Evolutionary conservation across 2,797 vertebrate genomes (phyloP).

Genomic region (Tolypeutes matacus): DNA sequence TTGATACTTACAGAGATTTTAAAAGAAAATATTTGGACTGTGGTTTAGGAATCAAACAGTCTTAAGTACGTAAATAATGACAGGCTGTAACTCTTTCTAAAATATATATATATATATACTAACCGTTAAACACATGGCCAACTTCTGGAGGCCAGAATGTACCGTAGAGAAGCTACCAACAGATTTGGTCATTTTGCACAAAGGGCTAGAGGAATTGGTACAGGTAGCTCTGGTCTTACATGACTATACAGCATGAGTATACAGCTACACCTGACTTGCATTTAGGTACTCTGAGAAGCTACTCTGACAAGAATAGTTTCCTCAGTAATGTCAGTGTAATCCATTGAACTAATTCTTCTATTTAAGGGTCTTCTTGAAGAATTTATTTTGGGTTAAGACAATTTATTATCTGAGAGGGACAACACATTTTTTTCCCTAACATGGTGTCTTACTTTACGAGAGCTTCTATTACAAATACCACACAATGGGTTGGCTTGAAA

Average conservation of each 20-base stretch:
- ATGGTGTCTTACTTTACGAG: too few relatives aligned
- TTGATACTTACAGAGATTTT: conserved; percentile 88
- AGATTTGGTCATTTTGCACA: rapidly evolving
- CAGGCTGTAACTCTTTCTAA: conserved; percentile 75
- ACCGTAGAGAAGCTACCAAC: rapidly evolving
- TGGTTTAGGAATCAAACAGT: conserved; percentile 90
- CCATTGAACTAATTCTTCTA: rapidly evolving
- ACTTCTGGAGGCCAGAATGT: background rate
- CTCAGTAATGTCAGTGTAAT: rapidly evolving
- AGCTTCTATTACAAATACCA: too few relatives aligned
- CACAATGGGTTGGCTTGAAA: too few relatives aligned
- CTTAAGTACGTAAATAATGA: conserved; percentile 89
- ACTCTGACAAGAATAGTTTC: rapidly evolving
- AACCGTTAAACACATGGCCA: background rate
- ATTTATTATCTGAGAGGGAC: background rate
- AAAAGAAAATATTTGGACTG: conserved; percentile 92
- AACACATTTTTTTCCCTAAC: rapidly evolving
- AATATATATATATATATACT: conserved; percentile 1
- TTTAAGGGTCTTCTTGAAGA: background rate
- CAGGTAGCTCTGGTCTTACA: rapidly evolving
- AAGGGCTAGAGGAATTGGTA: rapidly evolving
- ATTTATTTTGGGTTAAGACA: background rate
- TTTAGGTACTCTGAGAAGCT: rapidly evolving
- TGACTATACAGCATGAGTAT: rapidly evolving
- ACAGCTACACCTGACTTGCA: rapidly evolving